phyloP scores from a whole-genome alignment of 64 coral and sea anemone genomes.

The Anthopleura sola region DNA sequence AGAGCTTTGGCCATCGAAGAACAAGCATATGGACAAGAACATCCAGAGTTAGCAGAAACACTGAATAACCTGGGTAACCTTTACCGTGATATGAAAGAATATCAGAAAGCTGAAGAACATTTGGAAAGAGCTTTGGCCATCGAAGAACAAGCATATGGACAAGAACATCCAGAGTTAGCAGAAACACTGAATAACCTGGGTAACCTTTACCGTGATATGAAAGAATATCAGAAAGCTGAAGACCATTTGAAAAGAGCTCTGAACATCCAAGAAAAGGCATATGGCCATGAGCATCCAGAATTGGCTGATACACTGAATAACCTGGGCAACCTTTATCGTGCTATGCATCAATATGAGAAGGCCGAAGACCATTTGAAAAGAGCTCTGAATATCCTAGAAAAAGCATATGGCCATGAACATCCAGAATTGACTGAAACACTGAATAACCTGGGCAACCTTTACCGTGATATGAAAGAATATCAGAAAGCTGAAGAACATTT shows the following conservation, averaged over 20 bases:
- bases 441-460: no score
- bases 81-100: not conserved
- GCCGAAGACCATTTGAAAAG: not conserved
- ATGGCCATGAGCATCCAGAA: no score
- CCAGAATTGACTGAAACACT: no score
- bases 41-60: not conserved
- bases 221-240: not conserved
- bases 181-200: not conserved
- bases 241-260: no score
- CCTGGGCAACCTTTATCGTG: no score
- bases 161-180: not conserved
- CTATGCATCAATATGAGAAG: no score
- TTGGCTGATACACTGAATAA: no score
- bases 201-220: not conserved
- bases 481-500: no score
- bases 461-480: no score
- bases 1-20: not conserved
- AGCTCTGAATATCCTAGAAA: not conserved
- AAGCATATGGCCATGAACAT: not conserved
- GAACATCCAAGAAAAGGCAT: no score
- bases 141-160: not conserved
- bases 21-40: not conserved
- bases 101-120: not conserved
- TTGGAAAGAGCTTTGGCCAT: not conserved
- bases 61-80: not conserved